phyloP scores from a whole-genome alignment of 2,113 vertebrate species.

The Dicerorhinus sumatrensis region DNA sequence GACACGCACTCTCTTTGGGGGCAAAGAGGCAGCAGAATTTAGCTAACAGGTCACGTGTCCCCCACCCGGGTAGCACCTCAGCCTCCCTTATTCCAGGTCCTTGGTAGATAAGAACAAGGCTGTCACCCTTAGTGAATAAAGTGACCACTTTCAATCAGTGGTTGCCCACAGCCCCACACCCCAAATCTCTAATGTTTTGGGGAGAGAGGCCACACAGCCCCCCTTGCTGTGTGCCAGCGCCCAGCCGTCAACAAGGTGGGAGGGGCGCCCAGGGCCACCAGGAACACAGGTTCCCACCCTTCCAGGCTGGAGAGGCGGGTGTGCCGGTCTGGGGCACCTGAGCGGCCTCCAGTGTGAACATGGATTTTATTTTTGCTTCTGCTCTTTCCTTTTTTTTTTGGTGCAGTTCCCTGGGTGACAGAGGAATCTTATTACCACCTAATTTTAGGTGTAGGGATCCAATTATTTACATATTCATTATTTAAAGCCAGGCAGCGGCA shows the following conservation, averaged over 20 bases:
- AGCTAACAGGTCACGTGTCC: rapidly evolving
- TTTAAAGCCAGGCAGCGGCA: not conserved
- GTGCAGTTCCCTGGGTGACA: not conserved
- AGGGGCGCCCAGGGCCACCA: rapidly evolving
- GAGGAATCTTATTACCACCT: not conserved
- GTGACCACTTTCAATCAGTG: rapidly evolving
- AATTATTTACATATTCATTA: not conserved
- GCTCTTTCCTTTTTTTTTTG: not conserved
- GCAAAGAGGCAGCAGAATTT: not conserved
- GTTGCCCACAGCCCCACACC: not conserved
- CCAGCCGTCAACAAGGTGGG: rapidly evolving
- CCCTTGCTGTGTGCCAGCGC: rapidly evolving
- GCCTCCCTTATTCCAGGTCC: rapidly evolving
- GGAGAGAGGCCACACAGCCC: not conserved
- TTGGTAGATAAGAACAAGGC: not conserved
- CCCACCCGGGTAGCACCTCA: rapidly evolving
- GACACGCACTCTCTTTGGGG: rapidly evolving
- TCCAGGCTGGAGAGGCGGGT: too few species aligned
- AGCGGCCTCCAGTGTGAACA: rapidly evolving
- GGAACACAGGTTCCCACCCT: rapidly evolving
- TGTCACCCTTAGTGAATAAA: not conserved
- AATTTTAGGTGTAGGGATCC: not conserved
- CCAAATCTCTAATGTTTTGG: not conserved
- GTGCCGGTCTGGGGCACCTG: rapidly evolving
- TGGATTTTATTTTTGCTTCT: not conserved